These are phyloP conservation scores for Coremacera marginata DNA, from an alignment of 2,888 invertebrate species.

Conservation along the genomic window DNA sequence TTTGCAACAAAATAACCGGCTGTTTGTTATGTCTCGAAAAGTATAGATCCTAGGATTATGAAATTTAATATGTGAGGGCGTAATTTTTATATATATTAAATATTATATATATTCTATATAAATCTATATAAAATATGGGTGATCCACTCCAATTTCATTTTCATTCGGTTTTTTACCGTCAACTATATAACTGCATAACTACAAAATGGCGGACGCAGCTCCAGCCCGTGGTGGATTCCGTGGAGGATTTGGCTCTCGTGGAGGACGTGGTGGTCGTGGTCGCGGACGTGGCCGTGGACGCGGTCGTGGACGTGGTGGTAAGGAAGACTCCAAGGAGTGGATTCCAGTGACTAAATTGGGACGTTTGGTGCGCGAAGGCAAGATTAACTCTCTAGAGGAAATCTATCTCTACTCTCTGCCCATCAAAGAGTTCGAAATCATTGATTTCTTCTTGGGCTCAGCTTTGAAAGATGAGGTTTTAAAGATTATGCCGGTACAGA, in stretches of 20 bases:
- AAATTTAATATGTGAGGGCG: too few relatives aligned
- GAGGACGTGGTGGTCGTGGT: slow-evolving; percentile 81
- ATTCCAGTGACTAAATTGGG: slow-evolving; percentile 98
- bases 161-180: too few relatives aligned
- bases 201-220: slow-evolving; percentile 96
- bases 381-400: slow-evolving; percentile 95
- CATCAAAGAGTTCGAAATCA: slow-evolving; percentile 99
- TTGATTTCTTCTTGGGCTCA: slow-evolving; percentile 95
- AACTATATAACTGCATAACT: too few relatives aligned
- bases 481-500: slow-evolving; percentile 99
- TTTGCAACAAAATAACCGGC: too few relatives aligned
- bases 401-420: slow-evolving; percentile 98
- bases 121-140: too few relatives aligned
- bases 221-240: slow-evolving; percentile 96
- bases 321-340: slow-evolving; percentile 97
- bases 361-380: slow-evolving; percentile 95
- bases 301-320: slow-evolving; percentile 67
- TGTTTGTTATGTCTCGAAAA: too few relatives aligned
- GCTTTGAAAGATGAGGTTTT: slow-evolving; percentile 97
- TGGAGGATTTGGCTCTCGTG: slow-evolving; percentile 87
- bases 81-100: too few relatives aligned
- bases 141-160: too few relatives aligned
- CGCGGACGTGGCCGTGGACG: slow-evolving; percentile 81
- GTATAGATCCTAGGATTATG: too few relatives aligned
- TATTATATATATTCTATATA: too few relatives aligned